phyloP scores from a whole-genome alignment of 2,797 vertebrate genomes.

The Vespertilio murinus region DNA sequence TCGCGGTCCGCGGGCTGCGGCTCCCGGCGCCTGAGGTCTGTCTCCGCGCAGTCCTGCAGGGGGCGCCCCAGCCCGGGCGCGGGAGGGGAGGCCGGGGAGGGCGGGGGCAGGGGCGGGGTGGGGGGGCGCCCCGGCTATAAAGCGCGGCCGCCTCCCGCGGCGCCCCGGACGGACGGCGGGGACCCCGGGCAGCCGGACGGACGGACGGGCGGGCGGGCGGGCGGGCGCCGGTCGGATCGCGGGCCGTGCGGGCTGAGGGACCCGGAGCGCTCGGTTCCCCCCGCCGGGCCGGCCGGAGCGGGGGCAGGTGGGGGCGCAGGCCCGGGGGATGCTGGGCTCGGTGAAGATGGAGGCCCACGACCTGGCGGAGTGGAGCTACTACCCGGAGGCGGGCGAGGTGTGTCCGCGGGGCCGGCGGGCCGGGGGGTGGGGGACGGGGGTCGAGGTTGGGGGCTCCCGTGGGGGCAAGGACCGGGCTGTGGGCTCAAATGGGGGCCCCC shows the following conservation, averaged over 20 bases:
- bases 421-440: not conserved
- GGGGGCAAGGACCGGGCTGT: not conserved
- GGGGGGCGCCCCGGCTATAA: conserved; percentile 74
- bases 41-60: conserved; percentile 68
- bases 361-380: conserved; percentile 80
- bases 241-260: conserved; percentile 36
- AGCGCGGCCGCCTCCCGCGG: conserved; percentile 72
- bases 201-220: conserved; percentile 51
- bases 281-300: conserved; percentile 43
- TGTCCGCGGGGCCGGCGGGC: conserved; percentile 66
- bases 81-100: conserved; percentile 39
- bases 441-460: not conserved
- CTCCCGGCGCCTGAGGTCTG: conserved; percentile 63
- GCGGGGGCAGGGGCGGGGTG: not conserved
- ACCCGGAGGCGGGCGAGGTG: conserved; percentile 80
- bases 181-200: conserved; percentile 58
- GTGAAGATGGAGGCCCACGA: conserved; percentile 81
- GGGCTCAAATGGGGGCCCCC: not conserved
- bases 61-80: conserved; percentile 70
- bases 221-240: conserved; percentile 15
- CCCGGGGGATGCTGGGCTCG: conserved; percentile 79
- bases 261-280: conserved; percentile 41
- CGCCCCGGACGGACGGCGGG: conserved; percentile 56
- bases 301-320: conserved; percentile 58
- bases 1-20: not conserved